A percentile compares a stretch with the other conserved stretches of the same genome.
phyloP scores from a whole-genome alignment of 1,140 invertebrate species.

The Ceratina calcarata region DNA sequence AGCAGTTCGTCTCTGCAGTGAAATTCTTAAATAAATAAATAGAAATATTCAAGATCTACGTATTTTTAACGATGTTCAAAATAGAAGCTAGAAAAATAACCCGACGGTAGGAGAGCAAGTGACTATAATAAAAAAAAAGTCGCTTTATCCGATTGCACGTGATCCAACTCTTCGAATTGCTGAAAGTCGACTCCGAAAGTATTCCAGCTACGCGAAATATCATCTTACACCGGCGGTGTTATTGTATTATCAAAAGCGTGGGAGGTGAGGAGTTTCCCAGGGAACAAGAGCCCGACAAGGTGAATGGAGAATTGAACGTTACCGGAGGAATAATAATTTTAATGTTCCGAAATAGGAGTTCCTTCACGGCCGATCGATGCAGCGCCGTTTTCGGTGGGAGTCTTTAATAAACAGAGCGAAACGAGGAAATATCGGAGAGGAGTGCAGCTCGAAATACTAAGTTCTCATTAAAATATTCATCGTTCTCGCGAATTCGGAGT shows the following conservation, averaged over 20 bases:
- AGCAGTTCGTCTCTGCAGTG: too few species aligned
- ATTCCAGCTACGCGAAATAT: constrained; percentile 24
- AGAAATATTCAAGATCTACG: background rate
- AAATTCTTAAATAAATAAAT: too few species aligned
- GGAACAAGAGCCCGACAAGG: background rate
- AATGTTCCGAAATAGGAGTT: background rate
- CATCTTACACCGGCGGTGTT: constrained; percentile 4
- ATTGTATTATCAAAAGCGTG: background rate
- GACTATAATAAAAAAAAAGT: constrained; percentile 8
- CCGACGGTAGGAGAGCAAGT: background rate
- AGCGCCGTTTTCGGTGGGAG: background rate
- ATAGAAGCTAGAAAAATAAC: background rate
- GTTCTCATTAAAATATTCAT: constrained; percentile 22
- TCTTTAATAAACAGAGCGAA: constrained; percentile 25
- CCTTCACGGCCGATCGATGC: constrained; percentile 6
- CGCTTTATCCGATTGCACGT: constrained; percentile 48
- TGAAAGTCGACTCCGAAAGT: constrained; percentile 9
- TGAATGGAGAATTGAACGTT: background rate
- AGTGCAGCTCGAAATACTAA: background rate
- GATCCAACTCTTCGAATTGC: constrained; percentile 32
- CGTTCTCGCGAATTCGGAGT: background rate
- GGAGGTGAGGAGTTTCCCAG: background rate
- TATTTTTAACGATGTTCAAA: background rate
- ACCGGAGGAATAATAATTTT: constrained; percentile 11
- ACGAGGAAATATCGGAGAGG: background rate